Conservation (phyloP, 2,888 invertebrate species). For the Aphodius sticticus region DNA sequence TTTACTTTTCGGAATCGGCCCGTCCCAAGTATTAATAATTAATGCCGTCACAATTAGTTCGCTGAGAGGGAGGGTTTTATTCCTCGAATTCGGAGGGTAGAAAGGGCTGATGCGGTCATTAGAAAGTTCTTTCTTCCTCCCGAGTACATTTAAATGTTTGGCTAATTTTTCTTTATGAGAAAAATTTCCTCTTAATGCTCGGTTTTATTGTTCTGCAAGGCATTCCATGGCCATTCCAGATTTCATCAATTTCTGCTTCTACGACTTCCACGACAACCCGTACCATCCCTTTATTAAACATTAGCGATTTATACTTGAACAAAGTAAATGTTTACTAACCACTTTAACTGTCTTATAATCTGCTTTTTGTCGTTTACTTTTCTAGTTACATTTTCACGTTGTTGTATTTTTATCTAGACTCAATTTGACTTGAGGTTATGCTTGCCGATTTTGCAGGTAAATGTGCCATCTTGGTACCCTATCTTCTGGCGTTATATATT, state of each 20-base stretch:
- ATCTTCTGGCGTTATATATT: neutral
- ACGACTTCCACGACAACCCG: neutral
- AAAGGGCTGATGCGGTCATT: slow-evolving; percentile 4
- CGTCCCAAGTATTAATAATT: neutral
- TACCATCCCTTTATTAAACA: neutral
- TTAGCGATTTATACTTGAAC: neutral
- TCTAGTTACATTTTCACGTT: neutral
- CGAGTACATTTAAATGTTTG: slow-evolving; percentile 4
- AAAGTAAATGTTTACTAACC: neutral
- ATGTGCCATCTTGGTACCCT: too few species aligned
- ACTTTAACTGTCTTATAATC: too few species aligned
- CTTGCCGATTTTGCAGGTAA: too few species aligned
- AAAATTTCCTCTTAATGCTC: neutral
- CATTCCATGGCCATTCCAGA: neutral
- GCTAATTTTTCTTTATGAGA: slow-evolving; percentile 4
- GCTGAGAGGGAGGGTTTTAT: neutral
- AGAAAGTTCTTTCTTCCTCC: slow-evolving; percentile 4
- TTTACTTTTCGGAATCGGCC: slow-evolving; percentile 4
- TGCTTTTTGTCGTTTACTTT: too few species aligned
- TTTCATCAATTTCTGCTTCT: neutral
- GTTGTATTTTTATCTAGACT: too few species aligned
- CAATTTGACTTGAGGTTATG: too few species aligned
- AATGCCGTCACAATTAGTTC: slow-evolving; percentile 4
- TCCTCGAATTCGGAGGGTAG: neutral
- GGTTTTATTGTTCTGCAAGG: neutral